Conservation (phyloP, 2,113 vertebrate species). For the Illadopsis cleaveri region DNA sequence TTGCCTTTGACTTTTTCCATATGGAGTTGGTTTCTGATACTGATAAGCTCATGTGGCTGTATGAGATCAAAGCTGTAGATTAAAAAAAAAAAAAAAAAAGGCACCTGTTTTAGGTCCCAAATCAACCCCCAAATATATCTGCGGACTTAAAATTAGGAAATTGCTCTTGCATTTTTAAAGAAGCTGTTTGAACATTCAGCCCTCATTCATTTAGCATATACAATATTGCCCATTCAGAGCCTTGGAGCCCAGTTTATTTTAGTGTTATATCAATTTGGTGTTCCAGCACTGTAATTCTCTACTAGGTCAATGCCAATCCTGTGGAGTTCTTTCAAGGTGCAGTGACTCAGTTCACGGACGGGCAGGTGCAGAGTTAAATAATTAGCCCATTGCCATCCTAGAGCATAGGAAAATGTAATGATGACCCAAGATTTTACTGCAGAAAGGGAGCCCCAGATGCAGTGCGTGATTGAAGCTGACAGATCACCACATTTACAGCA, state of each 20-base stretch:
- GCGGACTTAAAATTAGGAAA: constrained; percentile 2
- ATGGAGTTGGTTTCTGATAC: neutral
- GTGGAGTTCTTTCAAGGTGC: neutral
- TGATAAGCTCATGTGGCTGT: neutral
- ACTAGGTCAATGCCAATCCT: neutral
- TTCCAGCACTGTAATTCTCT: neutral
- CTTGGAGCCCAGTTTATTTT: neutral
- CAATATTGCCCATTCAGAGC: neutral
- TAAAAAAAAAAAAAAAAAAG: neutral
- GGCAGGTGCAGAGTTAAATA: neutral
- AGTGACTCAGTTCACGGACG: neutral
- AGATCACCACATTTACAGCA: constrained; percentile 4
- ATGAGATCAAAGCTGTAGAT: neutral
- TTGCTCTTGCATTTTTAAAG: constrained; percentile 10
- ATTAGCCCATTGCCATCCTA: neutral
- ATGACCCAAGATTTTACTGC: neutral
- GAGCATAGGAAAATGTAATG: neutral
- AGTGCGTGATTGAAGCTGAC: neutral
- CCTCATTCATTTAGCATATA: neutral
- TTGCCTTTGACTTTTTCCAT: neutral
- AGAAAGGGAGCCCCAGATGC: neutral
- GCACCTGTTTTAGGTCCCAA: neutral
- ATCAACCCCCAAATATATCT: neutral
- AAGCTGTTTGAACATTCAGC: neutral
- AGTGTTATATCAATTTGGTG: neutral